Evolutionary conservation across 2,113 vertebrate species (phyloP).

Genomic region (Tachysurus fulvidraco): DNA sequence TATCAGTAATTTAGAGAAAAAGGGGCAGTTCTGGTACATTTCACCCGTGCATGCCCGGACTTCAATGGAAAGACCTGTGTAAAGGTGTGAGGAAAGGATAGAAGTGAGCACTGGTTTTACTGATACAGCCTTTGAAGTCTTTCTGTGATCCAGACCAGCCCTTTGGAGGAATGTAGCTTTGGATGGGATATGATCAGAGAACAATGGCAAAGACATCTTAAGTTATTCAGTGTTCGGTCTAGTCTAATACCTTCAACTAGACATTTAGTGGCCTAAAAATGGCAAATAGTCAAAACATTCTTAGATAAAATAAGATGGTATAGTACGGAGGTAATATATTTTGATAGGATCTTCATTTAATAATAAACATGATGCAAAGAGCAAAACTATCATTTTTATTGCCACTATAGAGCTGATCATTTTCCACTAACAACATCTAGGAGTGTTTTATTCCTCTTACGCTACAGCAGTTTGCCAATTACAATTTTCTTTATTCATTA

Average conservation of each 20-base stretch:
- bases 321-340: no score
- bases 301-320: not conserved
- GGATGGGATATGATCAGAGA: not conserved
- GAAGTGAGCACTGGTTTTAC: slow-evolving; percentile 17
- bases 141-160: slow-evolving; percentile 34
- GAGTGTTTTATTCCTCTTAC: not conserved
- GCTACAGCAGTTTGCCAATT: not conserved
- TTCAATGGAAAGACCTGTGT: slow-evolving; percentile 42
- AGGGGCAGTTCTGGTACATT: slow-evolving; percentile 19
- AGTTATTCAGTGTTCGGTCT: not conserved
- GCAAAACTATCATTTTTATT: not conserved
- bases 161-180: slow-evolving; percentile 18
- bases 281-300: not conserved
- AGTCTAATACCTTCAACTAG: not conserved
- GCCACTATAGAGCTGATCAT: not conserved
- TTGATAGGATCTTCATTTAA: not conserved
- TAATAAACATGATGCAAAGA: not conserved
- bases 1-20: slow-evolving; percentile 31
- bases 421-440: not conserved
- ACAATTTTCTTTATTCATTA: not conserved
- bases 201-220: no score
- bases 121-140: slow-evolving; percentile 56
- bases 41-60: slow-evolving; percentile 35
- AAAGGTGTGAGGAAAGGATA: slow-evolving; percentile 10
- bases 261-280: not conserved